These are phyloP conservation scores for Timema podura DNA, from an alignment of 2,888 invertebrate species.

Conservation along the genomic window DNA sequence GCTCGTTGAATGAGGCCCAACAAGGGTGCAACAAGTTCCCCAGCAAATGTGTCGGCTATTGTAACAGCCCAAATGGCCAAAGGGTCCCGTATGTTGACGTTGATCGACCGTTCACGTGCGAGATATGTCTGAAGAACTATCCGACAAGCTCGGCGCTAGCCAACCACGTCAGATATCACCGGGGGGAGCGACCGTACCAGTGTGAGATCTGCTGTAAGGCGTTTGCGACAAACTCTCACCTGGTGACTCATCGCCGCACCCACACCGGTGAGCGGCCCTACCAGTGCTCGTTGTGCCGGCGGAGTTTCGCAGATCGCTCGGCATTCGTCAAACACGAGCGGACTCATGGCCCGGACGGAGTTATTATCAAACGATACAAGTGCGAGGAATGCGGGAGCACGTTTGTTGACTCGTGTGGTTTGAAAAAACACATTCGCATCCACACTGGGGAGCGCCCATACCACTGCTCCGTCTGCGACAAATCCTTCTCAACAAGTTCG, in stretches of 20 bases:
- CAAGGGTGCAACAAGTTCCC: no score
- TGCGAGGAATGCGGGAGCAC: conserved; percentile 32
- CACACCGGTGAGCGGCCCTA: conserved; percentile 33
- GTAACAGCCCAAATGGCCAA: neutral
- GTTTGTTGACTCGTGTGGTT: conserved; percentile 33
- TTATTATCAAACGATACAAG: conserved; percentile 30
- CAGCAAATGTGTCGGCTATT: no score
- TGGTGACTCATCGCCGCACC: conserved; percentile 30
- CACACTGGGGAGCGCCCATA: conserved; percentile 33
- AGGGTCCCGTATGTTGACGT: conserved; percentile 3
- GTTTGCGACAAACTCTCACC: conserved; percentile 33
- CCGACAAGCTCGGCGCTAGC: conserved; percentile 26
- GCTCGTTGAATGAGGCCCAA: no score
- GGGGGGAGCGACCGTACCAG: conserved; percentile 30
- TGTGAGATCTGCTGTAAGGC: conserved; percentile 32
- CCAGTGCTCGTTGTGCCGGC: conserved; percentile 30
- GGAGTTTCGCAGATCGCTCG: conserved; percentile 32
- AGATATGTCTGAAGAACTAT: conserved; percentile 25
- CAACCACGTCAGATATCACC: conserved; percentile 31
- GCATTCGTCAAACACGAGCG: conserved; percentile 34
- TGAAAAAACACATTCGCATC: conserved; percentile 33
- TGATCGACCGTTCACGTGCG: conserved; percentile 10
- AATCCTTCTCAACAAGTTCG: conserved; percentile 33
- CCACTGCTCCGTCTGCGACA: conserved; percentile 32
- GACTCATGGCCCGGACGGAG: conserved; percentile 33